A percentile compares a stretch with the other conserved stretches of the same genome.
Conservation (phyloP, 2,113 vertebrate species). For the Spermophilus dauricus region DNA sequence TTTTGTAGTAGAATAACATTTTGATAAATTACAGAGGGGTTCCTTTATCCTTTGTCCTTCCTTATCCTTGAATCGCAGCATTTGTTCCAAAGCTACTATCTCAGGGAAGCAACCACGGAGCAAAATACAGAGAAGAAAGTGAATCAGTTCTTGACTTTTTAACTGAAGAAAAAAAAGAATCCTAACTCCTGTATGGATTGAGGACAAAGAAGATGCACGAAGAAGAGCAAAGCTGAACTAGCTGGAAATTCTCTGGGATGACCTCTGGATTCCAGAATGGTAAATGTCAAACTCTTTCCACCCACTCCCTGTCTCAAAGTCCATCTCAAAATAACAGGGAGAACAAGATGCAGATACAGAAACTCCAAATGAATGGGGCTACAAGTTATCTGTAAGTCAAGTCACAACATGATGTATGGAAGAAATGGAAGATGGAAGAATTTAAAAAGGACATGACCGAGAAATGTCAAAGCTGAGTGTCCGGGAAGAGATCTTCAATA, state of each 20-base stretch:
- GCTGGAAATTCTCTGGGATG: background rate
- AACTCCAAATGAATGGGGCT: background rate
- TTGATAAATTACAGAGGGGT: background rate
- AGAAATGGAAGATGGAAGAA: background rate
- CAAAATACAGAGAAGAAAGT: background rate
- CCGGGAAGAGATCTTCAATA: background rate
- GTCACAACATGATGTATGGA: background rate
- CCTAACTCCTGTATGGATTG: background rate
- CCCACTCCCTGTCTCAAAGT: background rate
- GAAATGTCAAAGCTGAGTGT: background rate
- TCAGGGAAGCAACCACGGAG: background rate
- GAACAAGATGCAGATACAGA: background rate
- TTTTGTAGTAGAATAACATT: background rate
- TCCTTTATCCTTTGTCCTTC: background rate
- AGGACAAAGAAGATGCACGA: background rate
- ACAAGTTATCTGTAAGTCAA: background rate
- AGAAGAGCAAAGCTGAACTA: background rate
- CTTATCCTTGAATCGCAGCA: background rate
- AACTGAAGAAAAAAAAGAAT: background rate
- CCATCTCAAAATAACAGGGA: conserved; percentile 22
- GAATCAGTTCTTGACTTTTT: conserved; percentile 2
- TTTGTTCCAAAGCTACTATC: background rate
- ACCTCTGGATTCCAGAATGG: background rate
- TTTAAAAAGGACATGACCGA: background rate
- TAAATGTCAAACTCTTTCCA: background rate